Conservation (phyloP, 2,888 invertebrate species). For the Noctua janthe region DNA sequence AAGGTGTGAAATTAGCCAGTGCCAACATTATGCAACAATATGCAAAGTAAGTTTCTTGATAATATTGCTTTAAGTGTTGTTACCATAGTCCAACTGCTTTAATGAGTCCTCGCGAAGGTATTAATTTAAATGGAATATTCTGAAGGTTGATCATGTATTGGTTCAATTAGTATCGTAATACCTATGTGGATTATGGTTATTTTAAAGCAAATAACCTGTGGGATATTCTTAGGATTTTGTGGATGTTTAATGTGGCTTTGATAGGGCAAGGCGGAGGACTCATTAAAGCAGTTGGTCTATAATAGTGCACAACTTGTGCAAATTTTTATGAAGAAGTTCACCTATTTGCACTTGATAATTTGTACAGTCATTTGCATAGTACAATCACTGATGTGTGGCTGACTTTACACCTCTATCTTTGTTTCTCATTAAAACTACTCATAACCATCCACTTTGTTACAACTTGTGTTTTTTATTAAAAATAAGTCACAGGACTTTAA, state of each 20-base stretch:
- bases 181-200: too few relatives aligned
- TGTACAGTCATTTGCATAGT: neutral
- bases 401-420: neutral
- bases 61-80: constrained; percentile 22
- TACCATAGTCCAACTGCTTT: too few relatives aligned
- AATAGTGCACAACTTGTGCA: neutral
- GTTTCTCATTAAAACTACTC: neutral
- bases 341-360: neutral
- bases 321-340: neutral
- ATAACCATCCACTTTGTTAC: neutral
- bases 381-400: neutral
- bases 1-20: constrained; percentile 55
- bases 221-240: too few relatives aligned
- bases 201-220: too few relatives aligned
- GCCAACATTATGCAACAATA: constrained; percentile 43
- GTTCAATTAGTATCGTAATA: too few relatives aligned
- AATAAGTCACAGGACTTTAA: neutral
- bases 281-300: too few relatives aligned
- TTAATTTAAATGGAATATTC: too few relatives aligned
- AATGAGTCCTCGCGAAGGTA: too few relatives aligned
- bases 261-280: too few relatives aligned
- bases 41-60: constrained; percentile 36
- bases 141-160: too few relatives aligned
- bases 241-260: too few relatives aligned
- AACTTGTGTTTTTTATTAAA: neutral